Evolutionary conservation across 2,888 invertebrate species (phyloP).

Genomic region (Stenodera caucasica): DNA sequence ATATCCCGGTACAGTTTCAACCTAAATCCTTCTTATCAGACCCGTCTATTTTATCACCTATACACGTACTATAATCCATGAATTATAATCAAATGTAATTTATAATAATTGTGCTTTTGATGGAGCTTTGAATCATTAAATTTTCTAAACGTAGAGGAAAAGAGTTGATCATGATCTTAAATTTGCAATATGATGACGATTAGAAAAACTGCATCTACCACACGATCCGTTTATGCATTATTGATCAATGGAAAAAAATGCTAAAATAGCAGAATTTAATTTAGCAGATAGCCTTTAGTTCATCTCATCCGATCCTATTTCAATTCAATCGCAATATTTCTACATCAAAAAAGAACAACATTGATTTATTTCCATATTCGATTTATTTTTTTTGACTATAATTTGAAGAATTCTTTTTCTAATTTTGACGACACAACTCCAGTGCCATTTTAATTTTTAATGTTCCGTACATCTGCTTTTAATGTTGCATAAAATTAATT

Average conservation of each 20-base stretch:
- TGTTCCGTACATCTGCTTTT: slow-evolving; percentile 18
- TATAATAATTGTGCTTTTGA: too few species aligned
- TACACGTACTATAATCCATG: too few species aligned
- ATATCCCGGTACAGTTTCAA: slow-evolving; percentile 25
- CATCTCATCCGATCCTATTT: neutral
- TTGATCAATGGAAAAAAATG: slow-evolving; percentile 40
- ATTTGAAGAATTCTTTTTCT: too few species aligned
- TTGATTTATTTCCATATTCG: too few species aligned
- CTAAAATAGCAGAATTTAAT: slow-evolving; percentile 39
- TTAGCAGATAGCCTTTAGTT: slow-evolving; percentile 31
- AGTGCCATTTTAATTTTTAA: slow-evolving; percentile 22
- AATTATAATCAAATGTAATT: too few species aligned
- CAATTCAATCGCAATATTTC: slow-evolving; percentile 13
- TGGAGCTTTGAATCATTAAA: neutral
- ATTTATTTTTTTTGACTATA: too few species aligned
- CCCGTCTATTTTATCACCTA: neutral
- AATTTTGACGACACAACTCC: slow-evolving; percentile 2
- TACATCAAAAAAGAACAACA: too few species aligned
- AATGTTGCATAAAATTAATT: slow-evolving; percentile 22
- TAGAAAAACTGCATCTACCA: slow-evolving; percentile 37
- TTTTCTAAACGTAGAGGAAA: too few species aligned
- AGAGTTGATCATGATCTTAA: neutral
- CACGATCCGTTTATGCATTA: slow-evolving; percentile 35
- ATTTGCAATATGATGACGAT: slow-evolving; percentile 11
- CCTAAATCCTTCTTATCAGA: neutral